A percentile compares a stretch with the other conserved stretches of the same genome.
phyloP scores from a whole-genome alignment of 2,888 invertebrate species.

The Acrocera orbiculus region DNA sequence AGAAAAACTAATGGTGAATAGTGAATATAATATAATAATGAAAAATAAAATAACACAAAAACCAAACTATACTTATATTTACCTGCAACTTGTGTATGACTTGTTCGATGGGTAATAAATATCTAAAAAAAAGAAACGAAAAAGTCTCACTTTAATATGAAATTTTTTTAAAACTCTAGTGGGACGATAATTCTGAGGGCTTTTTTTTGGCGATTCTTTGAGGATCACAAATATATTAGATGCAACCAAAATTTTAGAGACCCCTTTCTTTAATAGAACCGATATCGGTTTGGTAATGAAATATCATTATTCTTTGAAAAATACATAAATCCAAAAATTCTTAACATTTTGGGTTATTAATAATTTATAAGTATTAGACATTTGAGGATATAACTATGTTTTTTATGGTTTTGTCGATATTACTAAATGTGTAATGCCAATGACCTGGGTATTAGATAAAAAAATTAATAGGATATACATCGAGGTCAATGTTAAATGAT shows the following conservation, averaged over 20 bases:
- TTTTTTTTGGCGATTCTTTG: background rate
- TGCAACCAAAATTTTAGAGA: too few species aligned
- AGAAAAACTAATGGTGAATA: too few species aligned
- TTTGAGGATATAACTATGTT: too few species aligned
- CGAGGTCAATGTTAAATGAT: too few species aligned
- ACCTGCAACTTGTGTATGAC: constrained; percentile 8
- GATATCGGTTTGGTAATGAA: constrained; percentile 6
- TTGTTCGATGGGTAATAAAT: constrained; percentile 7
- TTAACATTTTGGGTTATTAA: constrained; percentile 7
- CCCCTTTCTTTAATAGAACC: too few species aligned
- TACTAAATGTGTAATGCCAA: too few species aligned
- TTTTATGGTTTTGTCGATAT: too few species aligned
- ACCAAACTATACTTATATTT: constrained; percentile 2
- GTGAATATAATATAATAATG: too few species aligned
- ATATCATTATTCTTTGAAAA: constrained; percentile 7
- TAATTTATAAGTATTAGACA: constrained; percentile 6
- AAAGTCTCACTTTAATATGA: constrained; percentile 1
- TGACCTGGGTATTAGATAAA: too few species aligned
- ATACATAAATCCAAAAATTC: constrained; percentile 8
- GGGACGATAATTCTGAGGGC: background rate
- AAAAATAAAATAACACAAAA: constrained; percentile 2
- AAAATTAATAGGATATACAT: too few species aligned
- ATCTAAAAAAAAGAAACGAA: constrained; percentile 2
- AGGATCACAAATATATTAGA: background rate
- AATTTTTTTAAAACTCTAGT: background rate